Evolutionary conservation across 2,888 invertebrate genomes (phyloP).

Genomic region (Acrocyrtus sp.): DNA sequence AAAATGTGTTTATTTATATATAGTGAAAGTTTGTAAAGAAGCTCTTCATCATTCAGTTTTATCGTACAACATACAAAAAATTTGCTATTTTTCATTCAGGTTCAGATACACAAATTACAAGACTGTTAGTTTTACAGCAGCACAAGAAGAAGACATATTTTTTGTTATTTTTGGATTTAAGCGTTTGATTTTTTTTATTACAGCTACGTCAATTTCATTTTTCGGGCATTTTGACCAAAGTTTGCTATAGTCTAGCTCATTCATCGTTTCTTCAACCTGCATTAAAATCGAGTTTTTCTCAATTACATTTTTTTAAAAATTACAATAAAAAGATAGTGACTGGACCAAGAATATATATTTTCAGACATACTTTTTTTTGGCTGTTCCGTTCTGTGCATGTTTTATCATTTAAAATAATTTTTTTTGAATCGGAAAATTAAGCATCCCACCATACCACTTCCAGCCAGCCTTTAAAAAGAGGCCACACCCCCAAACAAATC

Average conservation of each 20-base stretch:
- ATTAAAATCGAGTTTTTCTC: conserved; percentile 57
- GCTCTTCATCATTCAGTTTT: too few relatives aligned
- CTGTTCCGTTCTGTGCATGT: conserved; percentile 23
- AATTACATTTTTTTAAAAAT: conserved; percentile 37
- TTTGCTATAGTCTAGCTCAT: conserved; percentile 26
- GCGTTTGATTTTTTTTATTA: conserved; percentile 10
- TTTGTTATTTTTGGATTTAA: background rate
- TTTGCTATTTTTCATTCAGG: conserved; percentile 2
- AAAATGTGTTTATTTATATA: too few relatives aligned
- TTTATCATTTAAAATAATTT: conserved; percentile 9
- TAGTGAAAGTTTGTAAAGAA: too few relatives aligned
- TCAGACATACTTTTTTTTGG: too few relatives aligned
- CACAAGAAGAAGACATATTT: conserved; percentile 24
- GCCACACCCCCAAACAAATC: background rate
- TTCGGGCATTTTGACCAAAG: conserved; percentile 58
- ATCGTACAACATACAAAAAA: conserved; percentile 4
- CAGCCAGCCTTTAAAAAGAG: conserved; percentile 5
- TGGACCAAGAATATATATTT: conserved; percentile 16
- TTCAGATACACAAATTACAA: conserved; percentile 17
- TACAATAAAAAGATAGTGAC: conserved; percentile 27
- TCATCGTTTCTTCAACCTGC: too few relatives aligned
- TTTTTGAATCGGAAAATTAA: too few relatives aligned
- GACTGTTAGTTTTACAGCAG: conserved; percentile 31
- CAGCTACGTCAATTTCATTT: too few relatives aligned
- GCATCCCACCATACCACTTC: conserved; percentile 16